Percentiles rank a stretch among this genome's conserved stretches.
phyloP scores from a whole-genome alignment of 2,888 invertebrate species.

The Xylocampa areola region DNA sequence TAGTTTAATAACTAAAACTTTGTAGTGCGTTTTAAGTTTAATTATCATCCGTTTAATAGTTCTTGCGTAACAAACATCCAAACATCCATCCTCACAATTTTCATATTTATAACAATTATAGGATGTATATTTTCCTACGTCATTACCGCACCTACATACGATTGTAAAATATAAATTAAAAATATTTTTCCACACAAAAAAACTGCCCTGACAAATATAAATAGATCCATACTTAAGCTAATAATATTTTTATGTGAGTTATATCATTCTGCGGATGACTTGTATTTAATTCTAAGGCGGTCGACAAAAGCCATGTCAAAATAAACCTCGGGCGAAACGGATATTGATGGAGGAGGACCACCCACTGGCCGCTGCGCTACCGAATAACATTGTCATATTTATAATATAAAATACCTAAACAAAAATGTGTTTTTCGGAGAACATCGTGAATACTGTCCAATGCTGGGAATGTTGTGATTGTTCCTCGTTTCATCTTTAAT shows the following conservation, averaged over 20 bases:
- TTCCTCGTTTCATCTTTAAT: background rate
- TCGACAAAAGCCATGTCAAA: conserved; percentile 57
- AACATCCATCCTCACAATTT: too few species aligned
- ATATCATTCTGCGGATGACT: conserved; percentile 57
- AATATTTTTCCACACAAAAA: too few species aligned
- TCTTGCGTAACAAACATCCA: too few species aligned
- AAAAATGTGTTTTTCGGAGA: background rate
- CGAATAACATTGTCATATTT: conserved; percentile 27
- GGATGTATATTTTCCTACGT: too few species aligned
- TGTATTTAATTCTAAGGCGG: conserved; percentile 40
- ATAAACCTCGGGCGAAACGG: conserved; percentile 55
- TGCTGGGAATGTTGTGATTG: background rate
- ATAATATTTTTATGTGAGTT: conserved; percentile 52
- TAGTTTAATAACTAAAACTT: too few species aligned
- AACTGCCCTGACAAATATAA: conserved; percentile 25
- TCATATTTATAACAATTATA: too few species aligned
- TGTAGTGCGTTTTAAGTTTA: too few species aligned
- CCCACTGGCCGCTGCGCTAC: conserved; percentile 13
- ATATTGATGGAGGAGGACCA: conserved; percentile 49
- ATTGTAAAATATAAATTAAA: too few species aligned
- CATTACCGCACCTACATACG: too few species aligned
- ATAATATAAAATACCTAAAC: conserved; percentile 19
- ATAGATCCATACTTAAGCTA: conserved; percentile 64
- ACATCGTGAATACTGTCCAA: background rate
- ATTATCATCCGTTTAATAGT: too few species aligned